Evolutionary conservation across 2,797 vertebrate species (phyloP).

Genomic region (Nothura maculosa): DNA sequence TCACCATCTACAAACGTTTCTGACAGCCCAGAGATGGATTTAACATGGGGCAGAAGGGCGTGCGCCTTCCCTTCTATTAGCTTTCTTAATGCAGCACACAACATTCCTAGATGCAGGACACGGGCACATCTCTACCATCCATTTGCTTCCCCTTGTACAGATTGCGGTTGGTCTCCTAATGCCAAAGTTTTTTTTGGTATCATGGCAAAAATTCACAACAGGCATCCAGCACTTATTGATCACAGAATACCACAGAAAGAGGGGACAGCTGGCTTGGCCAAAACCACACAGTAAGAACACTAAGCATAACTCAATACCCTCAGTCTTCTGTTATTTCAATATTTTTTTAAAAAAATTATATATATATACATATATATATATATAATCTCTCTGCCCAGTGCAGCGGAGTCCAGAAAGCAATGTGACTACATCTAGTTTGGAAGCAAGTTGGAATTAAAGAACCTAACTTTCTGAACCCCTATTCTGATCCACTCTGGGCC

Average conservation of each 20-base stretch:
- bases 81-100: rapidly evolving
- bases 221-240: neutral
- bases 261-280: rapidly evolving
- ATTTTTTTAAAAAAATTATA: neutral
- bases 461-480: neutral
- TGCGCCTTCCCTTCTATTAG: neutral
- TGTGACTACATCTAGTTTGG: neutral
- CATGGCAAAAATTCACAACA: neutral
- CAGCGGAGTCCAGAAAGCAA: neutral
- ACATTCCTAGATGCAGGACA: neutral
- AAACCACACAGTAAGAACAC: neutral
- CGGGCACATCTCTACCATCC: neutral
- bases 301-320: neutral
- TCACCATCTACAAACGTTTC: neutral
- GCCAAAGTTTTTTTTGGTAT: neutral
- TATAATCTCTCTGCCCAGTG: rapidly evolving
- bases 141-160: neutral
- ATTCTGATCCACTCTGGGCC: too few relatives aligned
- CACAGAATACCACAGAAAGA: neutral
- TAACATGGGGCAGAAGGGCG: neutral
- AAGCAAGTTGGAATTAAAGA: neutral
- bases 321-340: neutral
- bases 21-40: neutral
- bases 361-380: too few relatives aligned
- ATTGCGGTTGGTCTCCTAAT: neutral